A percentile compares a stretch with the other conserved stretches of the same genome.
These are phyloP conservation scores for Phrynocephalus vlangalii DNA, from an alignment of 2,797 vertebrate species.

Conservation along the genomic window DNA sequence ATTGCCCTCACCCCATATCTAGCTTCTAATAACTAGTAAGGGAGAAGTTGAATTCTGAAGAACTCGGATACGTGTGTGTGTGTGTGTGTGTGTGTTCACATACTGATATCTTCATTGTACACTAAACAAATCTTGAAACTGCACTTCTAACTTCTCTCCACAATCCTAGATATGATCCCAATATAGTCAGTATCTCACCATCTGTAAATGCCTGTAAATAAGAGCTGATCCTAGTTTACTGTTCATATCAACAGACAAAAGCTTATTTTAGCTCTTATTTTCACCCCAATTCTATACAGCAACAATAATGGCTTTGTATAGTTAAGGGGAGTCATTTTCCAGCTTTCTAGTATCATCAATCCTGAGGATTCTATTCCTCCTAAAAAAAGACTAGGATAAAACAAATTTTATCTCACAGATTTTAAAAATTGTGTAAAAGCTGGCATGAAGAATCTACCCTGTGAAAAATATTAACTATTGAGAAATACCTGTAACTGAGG, in stretches of 20 bases:
- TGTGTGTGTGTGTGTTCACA: no score
- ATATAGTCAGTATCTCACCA: background rate
- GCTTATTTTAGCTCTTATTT: background rate
- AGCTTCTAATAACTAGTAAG: background rate
- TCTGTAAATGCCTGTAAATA: background rate
- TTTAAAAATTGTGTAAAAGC: background rate
- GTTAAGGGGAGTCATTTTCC: background rate
- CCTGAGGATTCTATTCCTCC: background rate
- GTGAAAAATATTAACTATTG: background rate
- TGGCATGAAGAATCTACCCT: background rate
- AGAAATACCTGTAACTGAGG: background rate
- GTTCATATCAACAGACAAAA: background rate
- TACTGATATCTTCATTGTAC: background rate
- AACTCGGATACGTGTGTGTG: no score
- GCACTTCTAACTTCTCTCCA: background rate
- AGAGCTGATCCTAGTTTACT: background rate
- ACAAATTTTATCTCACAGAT: background rate
- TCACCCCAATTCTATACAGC: background rate
- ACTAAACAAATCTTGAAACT: background rate
- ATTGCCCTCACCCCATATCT: background rate
- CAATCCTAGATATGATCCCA: background rate
- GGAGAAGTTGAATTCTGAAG: no score
- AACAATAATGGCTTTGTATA: no score
- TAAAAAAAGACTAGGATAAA: background rate
- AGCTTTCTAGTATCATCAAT: background rate